Base-by-base conservation (phyloP, 2,797 vertebrate species). In the Crenuchus spilurus region DNA sequence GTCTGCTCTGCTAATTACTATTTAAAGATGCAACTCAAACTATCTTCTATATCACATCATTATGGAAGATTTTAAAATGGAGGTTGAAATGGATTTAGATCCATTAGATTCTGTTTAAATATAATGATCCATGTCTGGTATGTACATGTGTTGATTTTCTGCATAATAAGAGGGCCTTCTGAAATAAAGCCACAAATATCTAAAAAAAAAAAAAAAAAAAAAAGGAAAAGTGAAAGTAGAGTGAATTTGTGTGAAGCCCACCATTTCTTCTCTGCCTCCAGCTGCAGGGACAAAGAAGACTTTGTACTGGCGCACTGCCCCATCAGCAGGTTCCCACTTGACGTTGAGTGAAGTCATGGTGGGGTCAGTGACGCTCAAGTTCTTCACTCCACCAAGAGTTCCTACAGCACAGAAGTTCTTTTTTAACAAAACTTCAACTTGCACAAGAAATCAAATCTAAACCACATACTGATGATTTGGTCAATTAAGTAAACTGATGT, bases 301-400 rank as follows among this genome's bases (percentile, higher is more conserved):
- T 78, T 97, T 98, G 87, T 99, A 99, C 61, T 96, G 95, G 0
- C 96, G 95, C 10, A 97, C 96, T 2, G 90, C 96, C 20, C 97
- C 96, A 5, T 97, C 96, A 0, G 97, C 96, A 0, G 97, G 93
- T 49, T 96, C 96, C 97, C 97, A 99, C 68, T 94, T 89, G 58
- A 97, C 89, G 0, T 86, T 94, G 70, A 99, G 85, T 10, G 96
- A 94, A 72, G 96, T 98, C 86, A 97, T 97, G 31, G 96, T 96
- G 67, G 96, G 96, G 80, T 99, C 90, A 1, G 94, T 95, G 24
- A 98, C 95, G 67, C 85, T 84, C 52, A 99, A 85, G 82, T 94
- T 96, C 89, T 89, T 96, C 66, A 97, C 95, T 0, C 95, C 95
- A 24, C 92, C 96, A 67, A 98, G 87, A 30, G 95, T 93, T 61